Evolutionary conservation across 1,140 invertebrate species (phyloP), one percentile per base, ranked within the genome.

Genomic region (Daktulosphaira vitifoliae): DNA sequence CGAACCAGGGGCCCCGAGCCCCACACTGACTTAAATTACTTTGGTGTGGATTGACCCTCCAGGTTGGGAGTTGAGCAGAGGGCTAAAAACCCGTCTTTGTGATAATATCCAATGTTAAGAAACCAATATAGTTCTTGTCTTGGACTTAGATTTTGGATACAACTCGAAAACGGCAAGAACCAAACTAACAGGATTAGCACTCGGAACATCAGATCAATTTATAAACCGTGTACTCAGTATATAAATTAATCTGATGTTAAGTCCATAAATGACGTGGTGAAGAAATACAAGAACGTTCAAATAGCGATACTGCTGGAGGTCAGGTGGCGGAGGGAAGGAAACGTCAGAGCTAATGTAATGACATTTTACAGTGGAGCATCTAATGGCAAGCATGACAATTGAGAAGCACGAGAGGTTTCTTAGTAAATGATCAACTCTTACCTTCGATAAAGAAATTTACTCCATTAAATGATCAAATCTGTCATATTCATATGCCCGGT

Each of bases 361-460:
- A 37, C 29, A 20, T 13, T 52, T 2, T 52, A 52, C 37, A 52
- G 50, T 20, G 16, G 29, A 15, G 7, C 50, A 33, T 37, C 50
- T n/a, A 20, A 52, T 52, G 26, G 16, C 8, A 52, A 52, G 9
- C 50, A 52, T 52, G n/a, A n/a, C n/a, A n/a, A n/a, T n/a, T n/a
- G n/a, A n/a, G n/a, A 29, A 33, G 50, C 29, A 52, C 37, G 26
- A 52, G 26, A 22, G 26, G 25, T 29, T 51, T 51, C 5, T 51
- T 33, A 51, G 50, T 51, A 20, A 51, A 51, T 33, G 8, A 51
- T 26, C 25, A 51, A 22, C n/a, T 51, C 2, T 37, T 52, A 52
- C 29, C n/a, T 52, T 37, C 26, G 18, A 52, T 52, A 52, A 52
- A 52, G 50, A 52, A 52, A 37, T 52, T 52, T 5, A 52, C 50